Evolutionary conservation across 92 coral and sea anemone genomes (phyloP).

Genomic region (Plumapathes pennacea): DNA sequence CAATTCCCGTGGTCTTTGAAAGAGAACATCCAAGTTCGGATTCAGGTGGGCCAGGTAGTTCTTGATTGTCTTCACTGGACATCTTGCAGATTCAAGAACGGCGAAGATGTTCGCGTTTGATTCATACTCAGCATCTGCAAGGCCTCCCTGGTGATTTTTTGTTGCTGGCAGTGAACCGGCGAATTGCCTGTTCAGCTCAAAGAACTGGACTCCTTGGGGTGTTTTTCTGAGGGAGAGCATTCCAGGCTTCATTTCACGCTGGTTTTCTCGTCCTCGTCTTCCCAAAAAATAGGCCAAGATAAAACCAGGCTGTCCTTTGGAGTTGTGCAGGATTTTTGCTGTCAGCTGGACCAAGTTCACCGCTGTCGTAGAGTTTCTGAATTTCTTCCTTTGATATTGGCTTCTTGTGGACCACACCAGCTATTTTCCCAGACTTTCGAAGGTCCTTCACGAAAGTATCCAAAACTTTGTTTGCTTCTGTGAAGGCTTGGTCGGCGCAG

Average conservation of each 20-base stretch:
- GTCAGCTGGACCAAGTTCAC: slow-evolving; percentile 59
- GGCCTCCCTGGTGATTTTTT: slow-evolving; percentile 37
- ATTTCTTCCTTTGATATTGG: slow-evolving; percentile 47
- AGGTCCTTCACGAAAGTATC: slow-evolving; percentile 46
- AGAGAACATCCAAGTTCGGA: slow-evolving; percentile 21
- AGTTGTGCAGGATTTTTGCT: slow-evolving; percentile 39
- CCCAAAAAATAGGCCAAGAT: slow-evolving; percentile 30
- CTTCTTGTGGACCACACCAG: slow-evolving; percentile 53
- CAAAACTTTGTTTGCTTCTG: slow-evolving; percentile 22
- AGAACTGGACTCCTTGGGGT: slow-evolving; percentile 33
- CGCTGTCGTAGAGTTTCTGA: slow-evolving; percentile 27
- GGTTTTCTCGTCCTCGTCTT: slow-evolving; percentile 32
- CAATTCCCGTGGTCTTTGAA: slow-evolving; percentile 20
- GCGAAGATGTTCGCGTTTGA: slow-evolving; percentile 46
- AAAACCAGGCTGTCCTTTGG: slow-evolving; percentile 34
- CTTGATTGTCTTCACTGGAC: slow-evolving; percentile 23
- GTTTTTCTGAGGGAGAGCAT: slow-evolving; percentile 29
- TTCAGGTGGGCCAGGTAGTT: slow-evolving; percentile 37
- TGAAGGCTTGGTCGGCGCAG: slow-evolving; percentile 42
- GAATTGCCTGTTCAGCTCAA: slow-evolving; percentile 29
- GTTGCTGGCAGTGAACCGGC: slow-evolving; percentile 27
- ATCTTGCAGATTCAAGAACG: slow-evolving; percentile 8
- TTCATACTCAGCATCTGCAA: slow-evolving; percentile 31
- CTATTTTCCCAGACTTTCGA: slow-evolving; percentile 39
- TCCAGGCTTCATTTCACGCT: slow-evolving; percentile 7